Base-by-base conservation (phyloP, 2,888 invertebrate genomes). In the Pelosia muscerda region DNA sequence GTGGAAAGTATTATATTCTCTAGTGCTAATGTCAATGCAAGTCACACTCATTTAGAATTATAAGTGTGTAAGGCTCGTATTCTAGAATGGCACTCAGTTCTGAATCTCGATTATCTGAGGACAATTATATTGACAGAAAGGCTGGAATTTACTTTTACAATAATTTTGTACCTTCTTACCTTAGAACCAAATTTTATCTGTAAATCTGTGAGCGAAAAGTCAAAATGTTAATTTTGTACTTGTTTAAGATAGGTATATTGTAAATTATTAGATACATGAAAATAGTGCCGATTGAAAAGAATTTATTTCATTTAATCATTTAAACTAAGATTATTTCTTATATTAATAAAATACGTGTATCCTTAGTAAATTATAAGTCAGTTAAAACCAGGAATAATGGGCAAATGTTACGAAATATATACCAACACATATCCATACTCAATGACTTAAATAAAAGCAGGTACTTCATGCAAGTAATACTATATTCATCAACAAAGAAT, bases 21-120 rank as follows among this genome's bases (percentile, higher is more conserved):
- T 49, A 49, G 49, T 66, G 34, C 59, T 60, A 66, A 28, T 66
- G 66, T 62, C 66, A 56, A 66, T 56, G 42, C 38, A 28, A 58
- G 28, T 59, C 38, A 62, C n/a, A n/a, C 61, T n/a, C 26, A 10
- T 61, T 61, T 42, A 61, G 13, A 42, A 38, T 19, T 19, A 60
- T 10, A 25, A 42, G 25, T 42, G n/a, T n/a, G n/a, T n/a, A n/a
- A n/a, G n/a, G n/a, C n/a, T n/a, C n/a, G n/a, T n/a, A n/a, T n/a
- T n/a, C n/a, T n/a, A n/a, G n/a, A n/a, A n/a, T n/a, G n/a, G n/a
- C n/a, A n/a, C n/a, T n/a, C n/a, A n/a, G n/a, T n/a, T n/a, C n/a
- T n/a, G n/a, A n/a, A n/a, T n/a, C n/a, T n/a, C n/a, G n/a, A n/a
- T n/a, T n/a, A n/a, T n/a, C n/a, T n/a, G n/a, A n/a, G n/a, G n/a